Evolutionary conservation across 2,888 invertebrate species (phyloP).

Genomic region (Eurytoma adleriae): DNA sequence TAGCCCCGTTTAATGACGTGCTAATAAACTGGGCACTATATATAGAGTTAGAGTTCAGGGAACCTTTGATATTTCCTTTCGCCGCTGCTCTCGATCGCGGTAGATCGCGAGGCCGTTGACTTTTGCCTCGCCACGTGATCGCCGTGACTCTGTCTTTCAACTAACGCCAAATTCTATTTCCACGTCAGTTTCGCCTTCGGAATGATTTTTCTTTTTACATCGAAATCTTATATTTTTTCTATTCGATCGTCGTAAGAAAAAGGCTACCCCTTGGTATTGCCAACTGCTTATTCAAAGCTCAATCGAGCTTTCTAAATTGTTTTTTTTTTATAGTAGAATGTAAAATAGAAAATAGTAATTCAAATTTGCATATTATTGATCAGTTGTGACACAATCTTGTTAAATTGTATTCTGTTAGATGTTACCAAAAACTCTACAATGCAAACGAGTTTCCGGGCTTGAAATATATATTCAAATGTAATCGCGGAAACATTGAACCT

Average conservation of each 20-base stretch:
- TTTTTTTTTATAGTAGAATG: no score
- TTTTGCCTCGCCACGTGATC: constrained; percentile 2
- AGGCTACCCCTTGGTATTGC: no score
- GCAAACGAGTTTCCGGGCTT: constrained; percentile 12
- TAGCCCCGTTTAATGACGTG: constrained; percentile 41
- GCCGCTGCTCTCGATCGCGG: neutral
- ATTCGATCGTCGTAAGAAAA: no score
- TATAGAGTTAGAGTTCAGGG: constrained; percentile 45
- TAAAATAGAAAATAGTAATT: neutral
- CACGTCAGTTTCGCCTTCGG: neutral
- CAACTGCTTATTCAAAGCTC: no score
- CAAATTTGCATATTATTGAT: neutral
- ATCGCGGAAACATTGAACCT: no score
- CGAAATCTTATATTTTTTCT: no score
- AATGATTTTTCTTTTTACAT: neutral
- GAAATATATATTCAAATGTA: neutral
- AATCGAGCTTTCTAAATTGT: no score
- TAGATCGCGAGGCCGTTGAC: constrained; percentile 9
- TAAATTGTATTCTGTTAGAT: neutral
- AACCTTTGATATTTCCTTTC: constrained; percentile 24
- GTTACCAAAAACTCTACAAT: constrained; percentile 13
- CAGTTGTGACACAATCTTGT: neutral
- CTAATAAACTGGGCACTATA: constrained; percentile 37
- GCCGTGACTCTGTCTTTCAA: neutral
- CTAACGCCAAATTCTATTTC: neutral